phyloP scores from a whole-genome alignment of 2,113 vertebrate species.

The Ictidomys tridecemlineatus region DNA sequence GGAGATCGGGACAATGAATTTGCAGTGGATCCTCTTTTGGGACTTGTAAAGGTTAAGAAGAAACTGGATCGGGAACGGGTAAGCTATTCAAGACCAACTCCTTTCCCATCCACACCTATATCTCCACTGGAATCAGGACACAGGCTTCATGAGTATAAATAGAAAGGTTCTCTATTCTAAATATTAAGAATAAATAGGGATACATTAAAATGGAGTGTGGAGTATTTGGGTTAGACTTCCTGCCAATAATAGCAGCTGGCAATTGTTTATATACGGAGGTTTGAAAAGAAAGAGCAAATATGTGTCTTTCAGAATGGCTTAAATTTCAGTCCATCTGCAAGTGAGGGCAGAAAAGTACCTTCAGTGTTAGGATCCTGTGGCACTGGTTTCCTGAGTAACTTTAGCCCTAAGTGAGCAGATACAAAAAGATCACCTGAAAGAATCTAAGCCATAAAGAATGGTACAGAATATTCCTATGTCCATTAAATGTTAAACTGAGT shows the following conservation, averaged over 20 bases:
- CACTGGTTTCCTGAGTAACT: not conserved
- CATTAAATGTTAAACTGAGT: not conserved
- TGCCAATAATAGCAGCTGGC: not conserved
- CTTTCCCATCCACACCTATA: not conserved
- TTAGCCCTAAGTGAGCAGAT: not conserved
- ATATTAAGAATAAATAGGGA: not conserved
- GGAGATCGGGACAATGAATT: constrained; percentile 96
- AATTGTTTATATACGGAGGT: not conserved
- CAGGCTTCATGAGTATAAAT: not conserved
- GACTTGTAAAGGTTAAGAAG: constrained; percentile 96
- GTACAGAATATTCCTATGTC: constrained; percentile 11
- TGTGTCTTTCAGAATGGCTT: not conserved
- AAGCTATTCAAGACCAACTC: constrained; percentile 77
- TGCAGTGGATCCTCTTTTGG: constrained; percentile 93
- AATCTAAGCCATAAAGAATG: not conserved
- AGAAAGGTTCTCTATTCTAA: not conserved
- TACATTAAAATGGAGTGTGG: not conserved
- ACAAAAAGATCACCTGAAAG: not conserved
- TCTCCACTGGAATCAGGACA: not conserved
- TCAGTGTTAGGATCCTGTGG: not conserved
- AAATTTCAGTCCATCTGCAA: not conserved
- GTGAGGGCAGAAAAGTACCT: not conserved
- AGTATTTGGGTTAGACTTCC: not conserved
- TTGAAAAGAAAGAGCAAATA: not conserved
- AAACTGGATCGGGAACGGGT: constrained; percentile 97